A percentile compares a stretch with the other conserved stretches of the same genome.
Evolutionary conservation across 1,140 invertebrate species (phyloP).

Genomic region (Penaeus indicus): DNA sequence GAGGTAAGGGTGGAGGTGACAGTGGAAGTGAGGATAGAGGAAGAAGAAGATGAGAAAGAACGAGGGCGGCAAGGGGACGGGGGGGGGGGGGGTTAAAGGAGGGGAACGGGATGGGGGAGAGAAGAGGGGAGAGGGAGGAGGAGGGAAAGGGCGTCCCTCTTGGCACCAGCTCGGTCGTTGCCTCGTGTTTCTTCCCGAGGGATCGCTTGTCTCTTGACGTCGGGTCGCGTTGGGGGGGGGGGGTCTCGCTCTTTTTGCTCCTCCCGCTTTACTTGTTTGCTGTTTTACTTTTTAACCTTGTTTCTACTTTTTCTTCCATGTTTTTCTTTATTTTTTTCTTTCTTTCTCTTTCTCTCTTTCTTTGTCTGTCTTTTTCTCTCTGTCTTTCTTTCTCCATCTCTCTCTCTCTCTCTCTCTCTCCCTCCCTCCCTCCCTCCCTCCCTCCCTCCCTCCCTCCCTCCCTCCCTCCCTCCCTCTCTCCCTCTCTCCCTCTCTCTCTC

Average conservation of each 20-base stretch:
- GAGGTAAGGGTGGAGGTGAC: not conserved
- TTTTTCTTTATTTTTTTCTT: too few species aligned
- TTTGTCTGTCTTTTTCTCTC: too few species aligned
- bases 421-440: not conserved
- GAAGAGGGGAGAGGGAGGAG: not conserved
- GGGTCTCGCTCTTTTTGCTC: not conserved
- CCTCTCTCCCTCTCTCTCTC: not conserved
- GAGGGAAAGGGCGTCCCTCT: not conserved
- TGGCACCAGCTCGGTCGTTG: not conserved
- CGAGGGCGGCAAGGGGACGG: not conserved
- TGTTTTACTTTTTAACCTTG: not conserved
- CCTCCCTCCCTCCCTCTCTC: conserved; percentile 25
- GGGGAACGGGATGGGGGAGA: not conserved
- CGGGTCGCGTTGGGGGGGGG: not conserved
- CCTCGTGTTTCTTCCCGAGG: not conserved
- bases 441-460: conserved; percentile 8
- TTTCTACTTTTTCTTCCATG: not conserved
- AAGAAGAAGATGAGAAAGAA: not conserved
- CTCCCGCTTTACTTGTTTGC: not conserved
- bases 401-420: conserved; percentile 19
- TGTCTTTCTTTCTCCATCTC: too few species aligned
- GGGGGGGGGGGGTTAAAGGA: not conserved
- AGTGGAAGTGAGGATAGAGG: not conserved
- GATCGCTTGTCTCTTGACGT: not conserved
- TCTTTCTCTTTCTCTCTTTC: too few species aligned